Conservation (phyloP, 1,140 invertebrate genomes). For the Coptotermes formosanus region DNA sequence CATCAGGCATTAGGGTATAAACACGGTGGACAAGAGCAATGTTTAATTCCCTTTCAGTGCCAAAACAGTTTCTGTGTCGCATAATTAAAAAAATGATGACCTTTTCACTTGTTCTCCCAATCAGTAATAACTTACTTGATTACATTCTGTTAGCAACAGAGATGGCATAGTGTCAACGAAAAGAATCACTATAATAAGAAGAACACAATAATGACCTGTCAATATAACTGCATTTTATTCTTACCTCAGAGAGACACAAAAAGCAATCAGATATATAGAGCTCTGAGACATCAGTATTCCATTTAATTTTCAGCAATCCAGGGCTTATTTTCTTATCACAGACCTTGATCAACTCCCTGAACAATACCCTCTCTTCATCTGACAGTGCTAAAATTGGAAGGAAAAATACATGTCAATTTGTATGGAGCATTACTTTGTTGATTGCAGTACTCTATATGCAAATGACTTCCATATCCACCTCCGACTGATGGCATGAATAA, state of each 20-base stretch:
- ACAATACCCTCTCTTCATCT: constrained; percentile 55
- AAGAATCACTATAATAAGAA: not conserved
- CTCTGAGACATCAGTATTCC: constrained; percentile 71
- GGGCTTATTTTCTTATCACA: constrained; percentile 76
- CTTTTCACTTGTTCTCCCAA: too few relatives aligned
- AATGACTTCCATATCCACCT: too few relatives aligned
- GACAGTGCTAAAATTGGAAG: constrained; percentile 46
- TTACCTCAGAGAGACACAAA: constrained; percentile 63
- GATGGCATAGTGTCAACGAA: not conserved
- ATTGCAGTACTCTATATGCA: too few relatives aligned
- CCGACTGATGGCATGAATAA: too few relatives aligned
- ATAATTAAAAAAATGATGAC: too few relatives aligned
- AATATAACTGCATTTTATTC: not conserved
- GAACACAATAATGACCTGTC: too few relatives aligned
- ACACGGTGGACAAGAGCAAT: too few relatives aligned
- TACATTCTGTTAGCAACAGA: not conserved
- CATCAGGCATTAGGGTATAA: too few relatives aligned
- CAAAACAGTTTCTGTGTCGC: too few relatives aligned
- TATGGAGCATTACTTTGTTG: too few relatives aligned
- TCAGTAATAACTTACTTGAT: not conserved
- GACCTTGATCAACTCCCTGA: constrained; percentile 55
- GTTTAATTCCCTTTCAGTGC: too few relatives aligned
- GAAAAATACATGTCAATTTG: too few relatives aligned
- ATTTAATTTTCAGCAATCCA: constrained; percentile 75
- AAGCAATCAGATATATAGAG: constrained; percentile 76